Evolutionary conservation across 2,888 invertebrate genomes (phyloP).

Genomic region (Dinocampus coccinellae): DNA sequence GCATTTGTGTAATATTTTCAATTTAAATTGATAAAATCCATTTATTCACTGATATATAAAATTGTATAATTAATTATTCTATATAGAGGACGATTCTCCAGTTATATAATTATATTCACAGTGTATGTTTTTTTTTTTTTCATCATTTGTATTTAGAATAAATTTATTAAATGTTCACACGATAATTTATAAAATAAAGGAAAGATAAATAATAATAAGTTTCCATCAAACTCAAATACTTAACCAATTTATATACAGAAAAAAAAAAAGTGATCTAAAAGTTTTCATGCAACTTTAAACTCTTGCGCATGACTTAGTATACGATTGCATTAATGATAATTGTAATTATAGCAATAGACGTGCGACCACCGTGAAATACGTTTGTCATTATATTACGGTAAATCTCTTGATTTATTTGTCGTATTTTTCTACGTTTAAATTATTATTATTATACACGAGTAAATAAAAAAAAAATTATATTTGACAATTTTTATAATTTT

Average conservation of each 20-base stretch:
- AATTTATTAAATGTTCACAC: no score
- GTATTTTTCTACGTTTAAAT: background rate
- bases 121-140: no score
- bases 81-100: background rate
- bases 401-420: background rate
- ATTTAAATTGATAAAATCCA: background rate
- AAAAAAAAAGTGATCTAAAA: background rate
- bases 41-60: constrained; percentile 11
- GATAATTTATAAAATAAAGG: no score
- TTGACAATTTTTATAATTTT: no score
- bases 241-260: background rate
- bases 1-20: no score
- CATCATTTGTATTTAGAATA: constrained; percentile 21
- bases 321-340: constrained; percentile 43
- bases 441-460: no score
- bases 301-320: constrained; percentile 38
- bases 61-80: constrained; percentile 6
- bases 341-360: constrained; percentile 34
- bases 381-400: background rate
- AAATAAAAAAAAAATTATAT: no score
- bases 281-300: background rate
- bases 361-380: background rate
- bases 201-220: no score
- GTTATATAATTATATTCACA: background rate
- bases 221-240: no score